phyloP scores from a whole-genome alignment of 2,113 vertebrate genomes.

The Puntigrus tetrazona region DNA sequence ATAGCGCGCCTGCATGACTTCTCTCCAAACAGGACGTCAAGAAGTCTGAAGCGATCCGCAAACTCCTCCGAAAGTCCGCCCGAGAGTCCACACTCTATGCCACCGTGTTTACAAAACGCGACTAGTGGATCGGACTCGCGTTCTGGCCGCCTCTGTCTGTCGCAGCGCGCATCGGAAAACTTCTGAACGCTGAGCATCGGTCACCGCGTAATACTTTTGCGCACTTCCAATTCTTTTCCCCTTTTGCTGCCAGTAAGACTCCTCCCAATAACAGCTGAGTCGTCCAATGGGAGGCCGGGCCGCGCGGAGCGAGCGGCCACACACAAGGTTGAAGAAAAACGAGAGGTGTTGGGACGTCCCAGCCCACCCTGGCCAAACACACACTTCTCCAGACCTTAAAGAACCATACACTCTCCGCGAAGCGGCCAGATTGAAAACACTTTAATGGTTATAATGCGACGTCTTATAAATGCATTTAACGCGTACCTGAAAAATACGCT shows the following conservation, averaged over 20 bases:
- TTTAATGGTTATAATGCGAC: neutral
- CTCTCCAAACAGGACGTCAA: conserved; percentile 53
- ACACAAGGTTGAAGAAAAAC: conserved; percentile 65
- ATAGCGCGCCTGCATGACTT: conserved; percentile 95
- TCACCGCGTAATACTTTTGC: conserved; percentile 88
- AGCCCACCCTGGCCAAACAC: conserved; percentile 63
- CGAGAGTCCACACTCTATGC: conserved; percentile 44
- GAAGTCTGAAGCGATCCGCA: conserved; percentile 59
- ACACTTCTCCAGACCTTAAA: conserved; percentile 38
- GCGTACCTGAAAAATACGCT: neutral
- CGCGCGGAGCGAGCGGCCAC: conserved; percentile 70
- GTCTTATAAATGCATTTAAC: neutral
- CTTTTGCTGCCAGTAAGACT: conserved; percentile 69
- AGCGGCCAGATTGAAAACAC: neutral
- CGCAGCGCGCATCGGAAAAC: conserved; percentile 84
- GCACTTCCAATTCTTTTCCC: conserved; percentile 56
- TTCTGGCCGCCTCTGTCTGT: conserved; percentile 77
- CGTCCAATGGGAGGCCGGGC: conserved; percentile 78
- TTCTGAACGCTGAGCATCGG: conserved; percentile 94
- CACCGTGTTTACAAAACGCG: conserved; percentile 33
- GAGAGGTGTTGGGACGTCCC: conserved; percentile 74
- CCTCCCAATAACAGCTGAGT: conserved; percentile 70
- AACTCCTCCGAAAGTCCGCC: conserved; percentile 46
- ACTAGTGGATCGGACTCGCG: conserved; percentile 58
- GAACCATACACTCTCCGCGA: neutral